Conservation (phyloP, 2,113 vertebrate species). For the Symphodus melops region DNA sequence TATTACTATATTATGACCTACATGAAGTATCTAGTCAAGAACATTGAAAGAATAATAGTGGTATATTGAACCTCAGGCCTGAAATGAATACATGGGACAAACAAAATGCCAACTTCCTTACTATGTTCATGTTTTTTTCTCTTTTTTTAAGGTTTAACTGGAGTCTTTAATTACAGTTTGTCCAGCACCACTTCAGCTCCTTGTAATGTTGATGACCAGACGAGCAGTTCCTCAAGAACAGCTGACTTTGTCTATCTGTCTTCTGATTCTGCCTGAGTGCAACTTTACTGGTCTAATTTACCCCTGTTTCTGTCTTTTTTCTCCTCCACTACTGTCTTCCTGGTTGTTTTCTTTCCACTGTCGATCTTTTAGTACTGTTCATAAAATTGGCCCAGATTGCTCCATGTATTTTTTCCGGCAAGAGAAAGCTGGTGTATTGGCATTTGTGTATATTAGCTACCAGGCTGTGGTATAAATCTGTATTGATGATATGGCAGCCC, state of each 20-base stretch:
- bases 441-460: conserved; percentile 83
- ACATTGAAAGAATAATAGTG: no score
- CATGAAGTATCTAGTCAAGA: no score
- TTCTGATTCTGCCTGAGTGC: neutral
- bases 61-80: no score
- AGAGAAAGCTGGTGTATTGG: conserved; percentile 72
- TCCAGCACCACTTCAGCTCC: neutral
- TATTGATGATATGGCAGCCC: conserved; percentile 83
- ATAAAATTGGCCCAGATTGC: conserved; percentile 79
- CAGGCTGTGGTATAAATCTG: conserved; percentile 82
- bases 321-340: conserved; percentile 21
- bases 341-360: conserved; percentile 57
- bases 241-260: conserved; percentile 5
- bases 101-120: no score
- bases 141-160: no score
- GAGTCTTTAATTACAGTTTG: neutral
- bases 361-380: conserved; percentile 77
- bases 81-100: no score
- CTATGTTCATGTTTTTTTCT: no score
- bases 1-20: no score
- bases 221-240: neutral
- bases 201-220: neutral
- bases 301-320: neutral
- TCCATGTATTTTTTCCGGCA: conserved; percentile 75
- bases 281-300: conserved; percentile 34